phyloP scores from a whole-genome alignment of 2,113 vertebrate species.

The Chloroceryle aenea region DNA sequence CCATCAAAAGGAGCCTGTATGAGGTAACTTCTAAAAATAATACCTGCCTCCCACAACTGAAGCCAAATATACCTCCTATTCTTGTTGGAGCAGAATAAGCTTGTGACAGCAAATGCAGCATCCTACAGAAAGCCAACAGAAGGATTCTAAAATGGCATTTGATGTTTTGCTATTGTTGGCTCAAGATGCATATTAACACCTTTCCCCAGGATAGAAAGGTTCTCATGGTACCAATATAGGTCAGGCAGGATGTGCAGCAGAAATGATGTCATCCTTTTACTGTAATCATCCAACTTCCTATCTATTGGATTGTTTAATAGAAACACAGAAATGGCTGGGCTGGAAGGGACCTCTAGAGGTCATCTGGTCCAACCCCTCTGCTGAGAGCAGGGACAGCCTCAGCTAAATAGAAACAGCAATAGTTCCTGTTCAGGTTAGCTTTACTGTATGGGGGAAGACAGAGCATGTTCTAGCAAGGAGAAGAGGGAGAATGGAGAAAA shows the following conservation, averaged over 20 bases:
- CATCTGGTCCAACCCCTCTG: no score
- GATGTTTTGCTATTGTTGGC: conserved; percentile 9
- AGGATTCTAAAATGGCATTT: neutral
- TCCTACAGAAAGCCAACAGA: conserved; percentile 1
- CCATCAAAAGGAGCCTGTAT: conserved; percentile 39
- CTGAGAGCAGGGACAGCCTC: no score
- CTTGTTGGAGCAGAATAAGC: conserved; percentile 11
- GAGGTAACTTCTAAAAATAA: conserved; percentile 61
- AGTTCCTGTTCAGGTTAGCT: neutral
- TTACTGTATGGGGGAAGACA: neutral
- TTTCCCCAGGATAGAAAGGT: neutral
- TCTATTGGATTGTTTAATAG: neutral
- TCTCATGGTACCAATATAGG: neutral
- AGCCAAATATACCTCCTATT: conserved; percentile 51
- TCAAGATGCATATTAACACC: conserved; percentile 1
- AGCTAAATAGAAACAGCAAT: neutral
- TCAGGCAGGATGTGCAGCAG: conserved; percentile 11
- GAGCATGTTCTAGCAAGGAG: neutral
- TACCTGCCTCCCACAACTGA: conserved; percentile 42
- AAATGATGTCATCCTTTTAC: neutral
- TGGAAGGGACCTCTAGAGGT: no score
- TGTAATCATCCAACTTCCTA: neutral
- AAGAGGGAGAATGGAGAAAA: neutral
- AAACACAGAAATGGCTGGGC: no score
- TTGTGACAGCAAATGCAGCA: conserved; percentile 36